phyloP scores from a whole-genome alignment of 2,797 vertebrate genomes.

The Nasua narica region DNA sequence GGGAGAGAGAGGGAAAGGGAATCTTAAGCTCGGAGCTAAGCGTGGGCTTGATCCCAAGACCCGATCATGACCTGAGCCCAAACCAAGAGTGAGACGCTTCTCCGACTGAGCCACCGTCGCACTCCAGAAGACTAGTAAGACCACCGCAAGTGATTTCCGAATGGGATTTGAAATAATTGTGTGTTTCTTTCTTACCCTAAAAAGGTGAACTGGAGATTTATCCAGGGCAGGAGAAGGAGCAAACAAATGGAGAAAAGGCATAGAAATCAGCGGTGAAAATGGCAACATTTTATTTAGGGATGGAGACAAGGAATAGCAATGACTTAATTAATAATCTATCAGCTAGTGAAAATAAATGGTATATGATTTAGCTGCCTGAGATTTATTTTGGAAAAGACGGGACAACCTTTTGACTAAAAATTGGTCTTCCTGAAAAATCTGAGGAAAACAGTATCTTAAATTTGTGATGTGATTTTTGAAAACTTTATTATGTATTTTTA shows the following conservation, averaged over 20 bases:
- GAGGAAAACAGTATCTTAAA: neutral
- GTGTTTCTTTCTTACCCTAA: neutral
- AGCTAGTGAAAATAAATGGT: neutral
- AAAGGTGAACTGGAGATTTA: neutral
- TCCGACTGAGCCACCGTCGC: neutral
- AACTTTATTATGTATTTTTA: neutral
- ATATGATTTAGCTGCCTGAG: neutral
- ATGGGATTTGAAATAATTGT: neutral
- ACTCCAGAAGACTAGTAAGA: neutral
- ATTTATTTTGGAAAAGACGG: slow-evolving; percentile 7
- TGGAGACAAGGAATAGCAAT: neutral
- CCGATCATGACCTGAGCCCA: neutral
- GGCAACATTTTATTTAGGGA: neutral
- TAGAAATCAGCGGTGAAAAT: neutral
- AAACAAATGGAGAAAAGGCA: neutral
- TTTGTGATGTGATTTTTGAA: neutral
- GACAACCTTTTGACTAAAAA: neutral
- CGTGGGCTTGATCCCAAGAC: neutral
- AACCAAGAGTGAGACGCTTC: neutral
- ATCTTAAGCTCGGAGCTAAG: neutral
- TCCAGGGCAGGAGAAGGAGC: neutral
- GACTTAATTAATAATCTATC: neutral
- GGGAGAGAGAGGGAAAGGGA: neutral
- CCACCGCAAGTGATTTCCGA: neutral
- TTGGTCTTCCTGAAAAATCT: neutral